Conservation (phyloP, 2,797 vertebrate genomes). For the Sebastes minor region DNA sequence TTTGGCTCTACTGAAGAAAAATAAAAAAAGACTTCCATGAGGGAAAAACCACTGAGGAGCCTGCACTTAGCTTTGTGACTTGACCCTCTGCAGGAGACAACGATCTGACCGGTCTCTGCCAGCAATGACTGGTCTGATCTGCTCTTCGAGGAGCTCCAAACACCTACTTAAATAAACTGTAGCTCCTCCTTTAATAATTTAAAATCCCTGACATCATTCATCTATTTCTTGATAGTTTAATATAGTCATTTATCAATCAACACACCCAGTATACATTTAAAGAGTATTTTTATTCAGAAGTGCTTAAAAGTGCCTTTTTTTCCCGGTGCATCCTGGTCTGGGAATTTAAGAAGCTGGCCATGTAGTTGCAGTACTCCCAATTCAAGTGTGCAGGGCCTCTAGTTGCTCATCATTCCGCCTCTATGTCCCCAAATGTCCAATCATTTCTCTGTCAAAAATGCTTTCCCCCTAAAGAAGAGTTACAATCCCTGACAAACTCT, state of each 20-base stretch:
- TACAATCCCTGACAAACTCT: not conserved
- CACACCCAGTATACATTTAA: not conserved
- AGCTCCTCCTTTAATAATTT: not conserved
- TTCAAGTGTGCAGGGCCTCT: not conserved
- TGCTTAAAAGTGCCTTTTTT: not conserved
- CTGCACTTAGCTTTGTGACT: slow-evolving; percentile 10
- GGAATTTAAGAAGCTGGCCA: not conserved
- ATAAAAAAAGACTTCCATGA: slow-evolving; percentile 13
- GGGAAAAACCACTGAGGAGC: slow-evolving; percentile 16
- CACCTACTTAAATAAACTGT: slow-evolving; percentile 14
- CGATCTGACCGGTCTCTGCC: not conserved
- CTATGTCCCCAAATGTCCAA: not conserved
- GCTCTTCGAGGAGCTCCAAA: not conserved
- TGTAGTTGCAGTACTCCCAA: not conserved
- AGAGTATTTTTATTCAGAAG: not conserved
- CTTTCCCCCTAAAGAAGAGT: not conserved
- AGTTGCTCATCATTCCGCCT: not conserved
- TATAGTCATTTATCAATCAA: not conserved
- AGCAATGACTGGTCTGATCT: slow-evolving; percentile 24
- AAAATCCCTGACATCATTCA: not conserved
- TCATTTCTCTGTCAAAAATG: not conserved
- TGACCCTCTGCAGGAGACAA: slow-evolving; percentile 21
- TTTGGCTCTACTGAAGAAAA: not conserved
- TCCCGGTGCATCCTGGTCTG: not conserved
- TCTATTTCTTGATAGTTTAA: not conserved